These are phyloP conservation scores for Pasiphila rectangulata DNA, from an alignment of 2,888 invertebrate genomes.

Conservation along the genomic window DNA sequence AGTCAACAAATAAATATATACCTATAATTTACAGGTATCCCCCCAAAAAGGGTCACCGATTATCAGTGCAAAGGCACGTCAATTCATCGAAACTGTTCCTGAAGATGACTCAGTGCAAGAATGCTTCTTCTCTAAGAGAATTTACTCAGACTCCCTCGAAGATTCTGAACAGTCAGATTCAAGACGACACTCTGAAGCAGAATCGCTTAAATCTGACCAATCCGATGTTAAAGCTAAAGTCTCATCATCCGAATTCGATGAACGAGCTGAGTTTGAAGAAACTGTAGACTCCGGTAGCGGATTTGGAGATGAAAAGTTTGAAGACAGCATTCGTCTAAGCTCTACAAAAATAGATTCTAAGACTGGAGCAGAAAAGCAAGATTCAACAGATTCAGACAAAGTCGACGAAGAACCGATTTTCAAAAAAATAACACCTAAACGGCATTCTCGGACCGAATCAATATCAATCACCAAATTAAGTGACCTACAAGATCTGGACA, in stretches of 20 bases:
- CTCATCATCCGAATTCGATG: slow-evolving; percentile 76
- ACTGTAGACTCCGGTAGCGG: slow-evolving; percentile 74
- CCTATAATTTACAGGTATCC: slow-evolving; percentile 48
- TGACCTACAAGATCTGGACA: slow-evolving; percentile 62
- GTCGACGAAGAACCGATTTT: slow-evolving; percentile 61
- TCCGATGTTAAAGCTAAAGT: slow-evolving; percentile 73
- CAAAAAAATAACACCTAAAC: slow-evolving; percentile 71
- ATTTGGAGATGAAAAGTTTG: slow-evolving; percentile 75
- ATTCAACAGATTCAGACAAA: slow-evolving; percentile 61
- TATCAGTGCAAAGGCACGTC: slow-evolving; percentile 76
- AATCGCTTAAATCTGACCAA: slow-evolving; percentile 76
- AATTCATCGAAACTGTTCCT: slow-evolving; percentile 78
- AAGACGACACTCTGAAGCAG: slow-evolving; percentile 75
- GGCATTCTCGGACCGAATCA: slow-evolving; percentile 74
- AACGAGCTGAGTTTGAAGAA: slow-evolving; percentile 75
- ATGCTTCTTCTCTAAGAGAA: slow-evolving; percentile 78
- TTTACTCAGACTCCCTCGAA: slow-evolving; percentile 77
- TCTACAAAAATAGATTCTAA: slow-evolving; percentile 65
- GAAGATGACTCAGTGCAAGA: slow-evolving; percentile 79
- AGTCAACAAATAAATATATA: too few relatives aligned
- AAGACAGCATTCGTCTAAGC: slow-evolving; percentile 71
- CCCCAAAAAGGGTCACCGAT: slow-evolving; percentile 71
- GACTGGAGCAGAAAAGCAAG: slow-evolving; percentile 59
- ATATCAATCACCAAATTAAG: slow-evolving; percentile 68
- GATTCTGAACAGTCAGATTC: slow-evolving; percentile 78